Base-by-base conservation (phyloP, 2,113 vertebrate genomes). In the Galemys pyrenaicus region DNA sequence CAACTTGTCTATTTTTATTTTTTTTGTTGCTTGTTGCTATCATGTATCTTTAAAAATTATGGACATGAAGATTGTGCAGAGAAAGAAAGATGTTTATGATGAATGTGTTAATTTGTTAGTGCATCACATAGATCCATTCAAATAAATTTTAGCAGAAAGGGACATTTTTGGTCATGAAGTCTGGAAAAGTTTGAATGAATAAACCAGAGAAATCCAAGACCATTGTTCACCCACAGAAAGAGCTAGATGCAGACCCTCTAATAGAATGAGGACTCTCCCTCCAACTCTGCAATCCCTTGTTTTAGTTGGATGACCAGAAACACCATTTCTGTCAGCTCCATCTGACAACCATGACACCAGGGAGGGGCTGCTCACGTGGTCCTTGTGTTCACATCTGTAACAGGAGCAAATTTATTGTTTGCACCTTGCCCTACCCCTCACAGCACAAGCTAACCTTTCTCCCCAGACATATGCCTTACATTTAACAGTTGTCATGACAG, bases 31-130 rank as follows among this genome's bases (percentile, higher is more conserved):
- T 71, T 79, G 28, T 71, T 64, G 15, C n/a, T 73, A 16, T 78
- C 44, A 6, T 82, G 90, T 77, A 87, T 35, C 56, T 19, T 96
- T 88, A 54, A 79, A 35, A 91, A 78, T 49, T 51, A 41, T 71
- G 19, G 35, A 54, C 28, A 28, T 32, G 41, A 44, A 81, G 19
- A 46, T 44, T n/a, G 16, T 60, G 32, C 39, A 92, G 79, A 79
- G 46, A 64, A 79, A 67, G 37, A 89, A 92, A 83, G 82, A 84
- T 41, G 24, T 65, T 67, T 83, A 12, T 49, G 65, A 71, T 65
- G 24, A 68, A 37, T 62, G 49, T 54, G 60, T 58, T 68, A 44
- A 68, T 95, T 95, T 94, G 65, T 80, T 85, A 37, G 35, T 41
- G 84, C 9, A 44, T 67, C 24, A 37, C 12, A 85, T 67, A 20